A percentile compares a stretch with the other conserved stretches of the same genome.
These are phyloP conservation scores for Himalopsyche anomala DNA, from an alignment of 2,888 invertebrate species.

Conservation along the genomic window DNA sequence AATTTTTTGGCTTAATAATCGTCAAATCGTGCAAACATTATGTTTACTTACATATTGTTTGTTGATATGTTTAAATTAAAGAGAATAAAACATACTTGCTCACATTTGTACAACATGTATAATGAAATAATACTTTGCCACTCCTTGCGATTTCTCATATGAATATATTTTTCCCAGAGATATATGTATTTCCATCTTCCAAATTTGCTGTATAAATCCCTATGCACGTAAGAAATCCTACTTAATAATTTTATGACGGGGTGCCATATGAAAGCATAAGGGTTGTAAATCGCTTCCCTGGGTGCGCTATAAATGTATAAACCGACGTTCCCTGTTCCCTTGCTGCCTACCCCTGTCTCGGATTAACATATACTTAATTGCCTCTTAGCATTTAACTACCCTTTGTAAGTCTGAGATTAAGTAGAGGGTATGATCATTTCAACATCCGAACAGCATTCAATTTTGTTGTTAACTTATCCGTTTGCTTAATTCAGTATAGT, in stretches of 20 bases:
- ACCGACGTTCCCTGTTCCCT: slow-evolving; percentile 37
- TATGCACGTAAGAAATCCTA: slow-evolving; percentile 50
- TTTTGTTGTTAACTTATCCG: neutral
- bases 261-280: slow-evolving; percentile 51
- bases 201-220: slow-evolving; percentile 30
- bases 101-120: too few relatives aligned
- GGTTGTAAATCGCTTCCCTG: slow-evolving; percentile 51
- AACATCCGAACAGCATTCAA: slow-evolving; percentile 14
- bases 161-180: slow-evolving; percentile 10
- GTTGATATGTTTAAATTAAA: too few relatives aligned
- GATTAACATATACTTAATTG: slow-evolving; percentile 64
- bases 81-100: too few relatives aligned
- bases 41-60: too few relatives aligned
- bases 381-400: slow-evolving; percentile 62
- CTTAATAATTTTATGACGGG: slow-evolving; percentile 63
- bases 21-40: too few relatives aligned
- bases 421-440: slow-evolving; percentile 16
- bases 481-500: neutral
- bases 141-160: too few relatives aligned
- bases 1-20: too few relatives aligned
- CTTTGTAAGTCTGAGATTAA: slow-evolving; percentile 56
- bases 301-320: slow-evolving; percentile 49
- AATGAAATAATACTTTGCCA: too few relatives aligned
- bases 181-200: neutral
- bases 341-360: slow-evolving; percentile 46